Evolutionary conservation across 1,140 invertebrate genomes (phyloP).

Genomic region (Prorops nasuta): DNA sequence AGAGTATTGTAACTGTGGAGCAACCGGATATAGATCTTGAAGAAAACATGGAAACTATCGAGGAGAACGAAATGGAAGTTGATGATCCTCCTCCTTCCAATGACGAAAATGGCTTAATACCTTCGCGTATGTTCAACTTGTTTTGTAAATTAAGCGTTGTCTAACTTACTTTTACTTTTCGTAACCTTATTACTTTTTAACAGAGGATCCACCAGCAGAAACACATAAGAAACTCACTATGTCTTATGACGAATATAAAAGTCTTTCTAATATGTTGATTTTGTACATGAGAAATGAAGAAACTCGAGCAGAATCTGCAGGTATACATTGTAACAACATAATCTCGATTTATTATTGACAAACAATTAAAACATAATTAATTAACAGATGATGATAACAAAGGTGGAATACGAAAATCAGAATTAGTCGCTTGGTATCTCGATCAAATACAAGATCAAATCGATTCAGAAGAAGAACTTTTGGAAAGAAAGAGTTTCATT

Average conservation of each 20-base stretch:
- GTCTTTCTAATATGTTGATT: slow-evolving; percentile 88
- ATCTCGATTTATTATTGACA: neutral
- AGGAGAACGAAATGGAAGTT: slow-evolving; percentile 55
- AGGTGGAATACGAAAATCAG: slow-evolving; percentile 78
- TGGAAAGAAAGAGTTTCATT: slow-evolving; percentile 86
- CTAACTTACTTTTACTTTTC: too few species aligned
- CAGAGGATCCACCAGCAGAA: neutral
- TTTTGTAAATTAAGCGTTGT: too few species aligned
- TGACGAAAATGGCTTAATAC: slow-evolving; percentile 12
- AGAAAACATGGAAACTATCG: slow-evolving; percentile 66
- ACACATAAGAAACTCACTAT: slow-evolving; percentile 83
- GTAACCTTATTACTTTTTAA: slow-evolving; percentile 7
- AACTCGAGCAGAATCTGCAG: slow-evolving; percentile 64
- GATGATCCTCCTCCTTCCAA: slow-evolving; percentile 56
- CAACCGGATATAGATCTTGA: slow-evolving; percentile 96
- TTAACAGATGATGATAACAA: slow-evolving; percentile 44
- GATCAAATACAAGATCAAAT: slow-evolving; percentile 85
- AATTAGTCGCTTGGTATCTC: slow-evolving; percentile 93
- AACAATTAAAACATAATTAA: too few species aligned
- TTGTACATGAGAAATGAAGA: slow-evolving; percentile 87
- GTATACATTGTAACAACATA: slow-evolving; percentile 47
- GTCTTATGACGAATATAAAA: slow-evolving; percentile 94
- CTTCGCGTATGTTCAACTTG: slow-evolving; percentile 15
- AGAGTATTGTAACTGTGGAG: slow-evolving; percentile 97
- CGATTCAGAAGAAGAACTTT: slow-evolving; percentile 86